Evolutionary conservation across 2,797 vertebrate genomes (phyloP), one percentile per base, ranked within the genome.

Genomic region (Tenualosa ilisha): DNA sequence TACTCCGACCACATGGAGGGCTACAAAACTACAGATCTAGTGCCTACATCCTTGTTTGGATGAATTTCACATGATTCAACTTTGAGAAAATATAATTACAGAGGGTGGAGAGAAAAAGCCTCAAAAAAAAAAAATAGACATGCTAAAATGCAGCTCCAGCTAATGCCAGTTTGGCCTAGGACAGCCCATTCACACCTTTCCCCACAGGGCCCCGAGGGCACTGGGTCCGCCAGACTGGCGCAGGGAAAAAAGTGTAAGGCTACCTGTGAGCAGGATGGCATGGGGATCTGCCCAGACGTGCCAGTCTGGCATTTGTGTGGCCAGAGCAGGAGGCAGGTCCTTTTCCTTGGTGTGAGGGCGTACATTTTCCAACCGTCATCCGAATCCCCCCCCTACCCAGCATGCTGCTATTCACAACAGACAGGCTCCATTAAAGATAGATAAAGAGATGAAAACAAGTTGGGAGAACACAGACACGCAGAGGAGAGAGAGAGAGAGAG

Each of bases 1-100:
- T 86, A 86, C 22, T 87, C 89, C 86, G 86, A 87, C 89, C 87
- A 87, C 91, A 92, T 86, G 87, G 88, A 86, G 88, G 89, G 89
- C 87, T 89, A 84, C 89, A 87, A 84, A 93, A 87, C 90, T 93
- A 43, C 72, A 43, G 72, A 79, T 43, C 72, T 79, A 79, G 15
- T 43, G 15, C 72, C 72, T 79, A 22, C 40, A 9, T 8, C 72
- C 40, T 8, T 79, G 72, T 79, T 79, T 79, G 72, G 72, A 79
- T 79, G 72, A 79, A 79, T 79, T 79, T 79, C 72, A 79, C 72
- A 43, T 43, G 72, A 79, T 79, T 79, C 72, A 46, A 79, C 72
- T 79, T 20, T 79, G 72, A 79, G 72, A 46, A 79, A 43, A 46
- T 43, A 79, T 46, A 43, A 79, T 79, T 79, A 79, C 40, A 43